Evolutionary conservation across 2,888 invertebrate genomes (phyloP), one percentile per base, ranked within the genome.

Genomic region (Chrysolina americana): DNA sequence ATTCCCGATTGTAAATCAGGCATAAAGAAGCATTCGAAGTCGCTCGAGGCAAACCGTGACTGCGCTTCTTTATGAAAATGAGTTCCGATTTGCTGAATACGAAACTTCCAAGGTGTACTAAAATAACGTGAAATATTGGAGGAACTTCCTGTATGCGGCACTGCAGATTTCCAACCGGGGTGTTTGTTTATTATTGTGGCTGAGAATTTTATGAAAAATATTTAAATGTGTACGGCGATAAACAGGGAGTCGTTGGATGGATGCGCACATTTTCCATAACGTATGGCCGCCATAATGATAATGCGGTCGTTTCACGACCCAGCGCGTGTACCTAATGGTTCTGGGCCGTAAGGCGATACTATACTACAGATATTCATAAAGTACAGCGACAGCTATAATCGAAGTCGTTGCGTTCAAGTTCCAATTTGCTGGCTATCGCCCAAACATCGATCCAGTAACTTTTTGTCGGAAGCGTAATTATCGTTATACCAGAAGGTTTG

Each of bases 241-340:
- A 81, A 81, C 79, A 76, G 76, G 73, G 64, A 36, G 69, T 72
- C 74, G 66, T 72, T 74, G 77, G 79, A 80, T 81, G 76, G 77
- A 76, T 77, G 78, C 74, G 53, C 41, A 41, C 41, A 53, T 73
- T 76, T 74, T 68, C 70, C 75, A 76, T 78, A 76, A 78, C 72
- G 68, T 78, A 75, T 73, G 68, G 79, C 73, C 56, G 79, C 76
- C 78, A 76, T 83, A 83, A 84, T 81, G 83, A 82, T 83, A 83
- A 84, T 84, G 82, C 78, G 77, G 79, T 83, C 83, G 81, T 83
- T 83, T 84, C 81, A 83, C 82, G 80, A 81, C 77, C 80, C 80
- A 78, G 78, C 81, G 81, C 81, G 80, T 81, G 76, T 79, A 79
- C 76, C 80, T 84, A 84, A 84, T 83, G 81, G 81, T 78, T 76